Evolutionary conservation across 2,113 vertebrate genomes (phyloP).

Genomic region (Poeciliopsis retropinna): DNA sequence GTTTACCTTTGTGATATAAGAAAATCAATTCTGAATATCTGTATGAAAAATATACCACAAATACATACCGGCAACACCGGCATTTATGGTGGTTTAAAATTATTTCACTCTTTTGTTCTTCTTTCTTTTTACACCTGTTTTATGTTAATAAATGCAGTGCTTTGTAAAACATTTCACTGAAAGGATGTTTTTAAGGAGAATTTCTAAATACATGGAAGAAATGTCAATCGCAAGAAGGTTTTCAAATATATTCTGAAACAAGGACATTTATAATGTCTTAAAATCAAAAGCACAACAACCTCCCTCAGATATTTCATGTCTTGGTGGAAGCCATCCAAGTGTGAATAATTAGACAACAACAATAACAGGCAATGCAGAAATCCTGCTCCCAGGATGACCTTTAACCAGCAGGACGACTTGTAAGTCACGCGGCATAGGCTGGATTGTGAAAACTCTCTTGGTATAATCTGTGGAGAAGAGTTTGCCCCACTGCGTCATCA

Average conservation of each 20-base stretch:
- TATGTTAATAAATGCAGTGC: conserved; percentile 31
- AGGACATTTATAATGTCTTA: neutral
- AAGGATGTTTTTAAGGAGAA: conserved; percentile 31
- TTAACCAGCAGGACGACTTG: conserved; percentile 52
- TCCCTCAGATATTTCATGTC: conserved; percentile 1
- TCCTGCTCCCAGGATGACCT: conserved; percentile 57
- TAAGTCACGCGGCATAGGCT: conserved; percentile 7
- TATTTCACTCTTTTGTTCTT: neutral
- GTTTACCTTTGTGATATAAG: neutral
- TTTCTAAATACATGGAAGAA: conserved; percentile 9
- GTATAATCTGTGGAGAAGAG: conserved; percentile 44
- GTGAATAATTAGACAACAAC: conserved; percentile 37
- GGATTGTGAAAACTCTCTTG: conserved; percentile 42
- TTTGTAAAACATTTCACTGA: conserved; percentile 28
- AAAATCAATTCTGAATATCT: neutral
- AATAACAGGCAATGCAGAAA: conserved; percentile 52
- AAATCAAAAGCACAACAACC: neutral
- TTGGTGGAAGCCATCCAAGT: conserved; percentile 15
- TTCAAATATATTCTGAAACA: neutral
- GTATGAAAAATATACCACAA: neutral
- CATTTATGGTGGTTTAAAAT: neutral
- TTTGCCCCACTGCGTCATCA: conserved; percentile 70
- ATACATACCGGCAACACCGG: neutral
- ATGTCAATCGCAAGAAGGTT: neutral
- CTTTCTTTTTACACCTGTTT: conserved; percentile 20